phyloP scores from a whole-genome alignment of 2,888 invertebrate genomes.

The Agrochola macilenta region DNA sequence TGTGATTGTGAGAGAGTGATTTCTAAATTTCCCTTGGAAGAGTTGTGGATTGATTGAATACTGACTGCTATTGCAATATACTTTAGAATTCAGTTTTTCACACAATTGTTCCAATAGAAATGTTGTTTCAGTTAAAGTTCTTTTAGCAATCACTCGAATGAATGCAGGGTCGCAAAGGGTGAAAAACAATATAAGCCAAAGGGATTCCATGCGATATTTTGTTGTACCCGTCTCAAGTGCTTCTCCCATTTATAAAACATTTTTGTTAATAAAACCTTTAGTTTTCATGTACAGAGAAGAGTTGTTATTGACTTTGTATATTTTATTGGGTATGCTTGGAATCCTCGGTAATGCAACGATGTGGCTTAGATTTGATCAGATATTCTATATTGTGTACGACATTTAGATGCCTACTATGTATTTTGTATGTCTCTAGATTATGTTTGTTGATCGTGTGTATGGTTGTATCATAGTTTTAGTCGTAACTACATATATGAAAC shows the following conservation, averaged over 20 bases:
- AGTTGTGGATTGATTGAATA: constrained; percentile 65
- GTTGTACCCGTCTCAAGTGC: constrained; percentile 59
- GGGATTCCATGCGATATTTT: constrained; percentile 78
- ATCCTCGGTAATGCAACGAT: constrained; percentile 77
- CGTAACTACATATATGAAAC: constrained; percentile 47
- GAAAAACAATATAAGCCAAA: constrained; percentile 71
- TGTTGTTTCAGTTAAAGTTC: constrained; percentile 62
- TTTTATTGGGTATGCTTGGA: constrained; percentile 67
- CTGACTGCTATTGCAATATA: constrained; percentile 68
- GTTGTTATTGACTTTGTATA: constrained; percentile 44
- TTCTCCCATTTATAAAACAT: constrained; percentile 39
- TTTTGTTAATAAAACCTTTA: constrained; percentile 19
- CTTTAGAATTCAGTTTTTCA: constrained; percentile 66
- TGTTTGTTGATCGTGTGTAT: constrained; percentile 57
- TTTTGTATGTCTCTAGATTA: constrained; percentile 54
- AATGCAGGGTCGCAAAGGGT: constrained; percentile 79
- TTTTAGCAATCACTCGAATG: constrained; percentile 82
- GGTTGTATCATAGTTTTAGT: constrained; percentile 64
- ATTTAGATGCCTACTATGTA: constrained; percentile 54
- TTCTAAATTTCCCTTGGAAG: constrained; percentile 68
- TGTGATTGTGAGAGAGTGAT: constrained; percentile 73
- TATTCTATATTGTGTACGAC: constrained; percentile 59
- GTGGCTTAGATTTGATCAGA: constrained; percentile 71
- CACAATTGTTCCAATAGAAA: constrained; percentile 75
- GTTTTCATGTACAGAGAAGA: constrained; percentile 28